phyloP scores from a whole-genome alignment of 2,113 vertebrate genomes.

The Danionella cerebrum region DNA sequence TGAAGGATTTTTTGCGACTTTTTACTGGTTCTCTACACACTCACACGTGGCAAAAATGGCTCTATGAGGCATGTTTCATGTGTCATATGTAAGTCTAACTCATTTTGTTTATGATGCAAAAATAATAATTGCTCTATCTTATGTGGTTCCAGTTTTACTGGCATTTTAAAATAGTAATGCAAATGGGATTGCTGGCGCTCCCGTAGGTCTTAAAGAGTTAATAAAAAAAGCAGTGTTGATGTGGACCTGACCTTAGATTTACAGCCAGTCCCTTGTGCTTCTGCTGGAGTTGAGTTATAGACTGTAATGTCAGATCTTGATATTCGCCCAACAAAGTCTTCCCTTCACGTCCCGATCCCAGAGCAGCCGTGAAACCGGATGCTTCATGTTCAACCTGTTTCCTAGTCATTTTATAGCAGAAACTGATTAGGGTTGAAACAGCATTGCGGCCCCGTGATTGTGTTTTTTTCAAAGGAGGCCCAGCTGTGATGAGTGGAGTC shows the following conservation, averaged over 20 bases:
- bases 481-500: slow-evolving; percentile 16
- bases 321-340: not conserved
- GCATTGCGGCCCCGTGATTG: slow-evolving; percentile 35
- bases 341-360: not conserved
- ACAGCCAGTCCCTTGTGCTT: not conserved
- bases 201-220: too few species aligned
- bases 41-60: too few species aligned
- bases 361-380: not conserved
- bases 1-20: too few species aligned
- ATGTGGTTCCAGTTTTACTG: too few species aligned
- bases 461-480: slow-evolving; percentile 4
- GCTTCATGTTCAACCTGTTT: slow-evolving; percentile 42
- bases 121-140: too few species aligned
- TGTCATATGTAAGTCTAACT: too few species aligned
- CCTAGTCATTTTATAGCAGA: slow-evolving; percentile 34
- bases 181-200: too few species aligned
- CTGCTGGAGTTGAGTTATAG: not conserved
- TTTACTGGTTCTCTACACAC: too few species aligned
- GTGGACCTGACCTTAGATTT: not conserved
- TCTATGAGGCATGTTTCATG: too few species aligned
- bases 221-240: too few species aligned
- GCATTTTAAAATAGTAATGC: too few species aligned
- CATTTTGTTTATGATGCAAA: too few species aligned
- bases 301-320: slow-evolving; percentile 1
- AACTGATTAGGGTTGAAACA: slow-evolving; percentile 42